phyloP scores from a whole-genome alignment of 2,797 vertebrate species.

The Acridotheres tristis region DNA sequence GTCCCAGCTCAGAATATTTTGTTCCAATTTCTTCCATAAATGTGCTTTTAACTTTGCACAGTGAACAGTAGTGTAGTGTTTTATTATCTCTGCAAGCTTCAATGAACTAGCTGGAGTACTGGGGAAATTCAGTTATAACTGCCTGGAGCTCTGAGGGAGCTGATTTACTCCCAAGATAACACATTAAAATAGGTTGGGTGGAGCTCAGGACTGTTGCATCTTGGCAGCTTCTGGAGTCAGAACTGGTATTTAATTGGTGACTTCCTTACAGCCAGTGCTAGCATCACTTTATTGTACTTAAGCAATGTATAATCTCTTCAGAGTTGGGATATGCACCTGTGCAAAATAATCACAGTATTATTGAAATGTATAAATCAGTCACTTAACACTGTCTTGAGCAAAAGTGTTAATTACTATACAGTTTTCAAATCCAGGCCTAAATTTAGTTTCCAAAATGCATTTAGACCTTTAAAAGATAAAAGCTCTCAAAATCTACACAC shows the following conservation, averaged over 20 bases:
- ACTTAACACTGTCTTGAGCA: background rate
- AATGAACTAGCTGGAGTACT: background rate
- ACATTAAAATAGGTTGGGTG: background rate
- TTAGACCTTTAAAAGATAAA: background rate
- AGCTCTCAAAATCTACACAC: background rate
- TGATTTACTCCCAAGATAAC: background rate
- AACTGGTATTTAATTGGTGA: background rate
- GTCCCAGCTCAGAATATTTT: background rate
- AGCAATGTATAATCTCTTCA: background rate
- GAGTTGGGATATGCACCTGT: background rate
- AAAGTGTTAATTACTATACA: background rate
- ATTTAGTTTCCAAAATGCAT: background rate
- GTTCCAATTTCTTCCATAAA: background rate
- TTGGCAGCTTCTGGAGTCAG: background rate
- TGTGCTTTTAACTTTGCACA: background rate
- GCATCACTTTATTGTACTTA: background rate
- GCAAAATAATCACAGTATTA: background rate
- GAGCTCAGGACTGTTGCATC: background rate
- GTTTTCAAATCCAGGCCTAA: background rate
- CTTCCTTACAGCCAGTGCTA: background rate
- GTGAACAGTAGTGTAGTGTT: background rate
- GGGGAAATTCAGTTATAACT: background rate
- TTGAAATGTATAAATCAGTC: accelerated
- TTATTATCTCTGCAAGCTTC: background rate
- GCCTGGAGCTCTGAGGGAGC: background rate